phyloP scores from a whole-genome alignment of 2,888 invertebrate species.

The Lymantria monacha region DNA sequence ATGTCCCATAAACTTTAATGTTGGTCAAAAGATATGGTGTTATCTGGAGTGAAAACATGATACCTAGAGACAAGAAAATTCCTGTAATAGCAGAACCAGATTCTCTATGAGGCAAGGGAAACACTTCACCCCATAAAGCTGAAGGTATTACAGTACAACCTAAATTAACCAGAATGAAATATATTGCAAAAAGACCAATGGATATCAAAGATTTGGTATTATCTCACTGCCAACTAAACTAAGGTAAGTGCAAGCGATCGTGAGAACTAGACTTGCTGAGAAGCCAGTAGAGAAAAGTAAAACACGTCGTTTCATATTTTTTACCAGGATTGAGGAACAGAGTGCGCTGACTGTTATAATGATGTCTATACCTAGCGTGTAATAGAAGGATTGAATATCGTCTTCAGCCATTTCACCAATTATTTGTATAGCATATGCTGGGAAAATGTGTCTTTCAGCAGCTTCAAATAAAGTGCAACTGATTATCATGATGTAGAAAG shows the following conservation, averaged over 20 bases:
- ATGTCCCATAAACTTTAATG: slow-evolving; percentile 39
- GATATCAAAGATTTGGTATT: slow-evolving; percentile 43
- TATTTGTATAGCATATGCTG: slow-evolving; percentile 43
- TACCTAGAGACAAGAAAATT: slow-evolving; percentile 35
- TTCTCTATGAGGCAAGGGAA: slow-evolving; percentile 55
- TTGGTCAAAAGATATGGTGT: slow-evolving; percentile 43
- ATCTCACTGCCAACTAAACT: slow-evolving; percentile 36
- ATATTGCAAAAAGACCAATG: slow-evolving; percentile 42
- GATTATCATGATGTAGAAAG: slow-evolving; percentile 29
- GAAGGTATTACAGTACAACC: slow-evolving; percentile 61
- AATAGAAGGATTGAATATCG: slow-evolving; percentile 29
- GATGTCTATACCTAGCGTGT: slow-evolving; percentile 39
- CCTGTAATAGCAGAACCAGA: slow-evolving; percentile 46
- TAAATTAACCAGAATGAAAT: slow-evolving; percentile 53
- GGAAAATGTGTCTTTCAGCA: slow-evolving; percentile 39
- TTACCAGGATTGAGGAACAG: slow-evolving; percentile 25
- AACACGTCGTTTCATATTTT: slow-evolving; percentile 32
- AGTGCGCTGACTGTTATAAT: slow-evolving; percentile 32
- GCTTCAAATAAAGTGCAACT: slow-evolving; percentile 34
- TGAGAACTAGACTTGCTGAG: slow-evolving; percentile 36
- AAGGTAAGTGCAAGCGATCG: slow-evolving; percentile 42
- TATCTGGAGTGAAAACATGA: slow-evolving; percentile 45
- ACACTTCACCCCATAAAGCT: slow-evolving; percentile 58
- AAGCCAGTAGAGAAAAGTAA: slow-evolving; percentile 41
- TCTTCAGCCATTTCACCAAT: slow-evolving; percentile 30